Evolutionary conservation across 2,888 invertebrate genomes (phyloP).

Genomic region (Oligia fasciuncula): DNA sequence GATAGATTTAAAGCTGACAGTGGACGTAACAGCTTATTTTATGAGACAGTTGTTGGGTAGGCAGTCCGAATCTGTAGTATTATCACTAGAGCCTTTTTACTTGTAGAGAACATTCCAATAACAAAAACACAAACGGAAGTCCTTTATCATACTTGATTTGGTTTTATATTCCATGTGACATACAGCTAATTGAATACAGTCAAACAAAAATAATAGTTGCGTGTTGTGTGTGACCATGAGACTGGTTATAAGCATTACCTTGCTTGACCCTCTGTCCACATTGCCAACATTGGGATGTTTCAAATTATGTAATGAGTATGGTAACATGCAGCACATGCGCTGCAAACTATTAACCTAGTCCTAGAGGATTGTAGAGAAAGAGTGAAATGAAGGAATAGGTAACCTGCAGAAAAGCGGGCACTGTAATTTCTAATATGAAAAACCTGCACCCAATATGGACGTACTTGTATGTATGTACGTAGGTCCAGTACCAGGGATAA

Average conservation of each 20-base stretch:
- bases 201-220: not conserved
- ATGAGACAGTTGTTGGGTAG: not conserved
- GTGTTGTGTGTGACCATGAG: not conserved
- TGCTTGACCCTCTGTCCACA: constrained; percentile 2
- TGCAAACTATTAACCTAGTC: not conserved
- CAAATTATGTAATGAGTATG: not conserved
- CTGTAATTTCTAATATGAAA: not conserved
- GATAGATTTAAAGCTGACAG: not conserved
- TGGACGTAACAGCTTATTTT: not conserved
- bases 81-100: too few relatives aligned
- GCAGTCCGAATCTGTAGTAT: not conserved
- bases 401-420: not conserved
- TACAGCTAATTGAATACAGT: not conserved
- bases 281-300: not conserved
- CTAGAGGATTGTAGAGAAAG: not conserved
- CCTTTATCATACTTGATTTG: not conserved
- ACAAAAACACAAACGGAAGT: not conserved
- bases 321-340: not conserved
- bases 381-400: not conserved
- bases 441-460: not conserved
- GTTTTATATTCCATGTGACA: not conserved
- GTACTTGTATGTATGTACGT: not conserved
- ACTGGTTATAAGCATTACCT: not conserved
- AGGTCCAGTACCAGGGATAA: too few relatives aligned
- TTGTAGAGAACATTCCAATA: not conserved